phyloP scores from a whole-genome alignment of 2,888 invertebrate genomes.

The Apocheima hispidaria region DNA sequence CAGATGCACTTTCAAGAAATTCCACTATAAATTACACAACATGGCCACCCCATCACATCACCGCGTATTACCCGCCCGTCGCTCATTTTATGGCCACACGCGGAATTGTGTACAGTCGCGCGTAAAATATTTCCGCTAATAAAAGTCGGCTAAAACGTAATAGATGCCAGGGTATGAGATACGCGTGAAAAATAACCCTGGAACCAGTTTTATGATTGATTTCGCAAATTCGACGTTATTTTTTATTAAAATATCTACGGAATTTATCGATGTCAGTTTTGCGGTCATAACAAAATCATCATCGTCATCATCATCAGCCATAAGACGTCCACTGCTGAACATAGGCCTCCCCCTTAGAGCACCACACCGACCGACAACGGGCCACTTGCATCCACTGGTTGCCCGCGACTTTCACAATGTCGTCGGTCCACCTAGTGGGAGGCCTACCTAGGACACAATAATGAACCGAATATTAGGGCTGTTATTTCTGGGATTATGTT shows the following conservation, averaged over 20 bases:
- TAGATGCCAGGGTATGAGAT: constrained; percentile 32
- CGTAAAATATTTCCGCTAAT: constrained; percentile 38
- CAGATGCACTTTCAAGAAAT: not conserved
- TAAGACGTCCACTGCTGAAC: too few species aligned
- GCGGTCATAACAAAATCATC: too few species aligned
- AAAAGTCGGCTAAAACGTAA: constrained; percentile 35
- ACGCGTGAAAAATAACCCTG: constrained; percentile 29
- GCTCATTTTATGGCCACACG: constrained; percentile 63
- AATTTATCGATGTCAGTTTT: not conserved
- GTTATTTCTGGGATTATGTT: too few species aligned
- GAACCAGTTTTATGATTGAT: constrained; percentile 31
- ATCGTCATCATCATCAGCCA: too few species aligned
- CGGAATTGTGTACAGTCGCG: constrained; percentile 47
- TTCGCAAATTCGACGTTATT: constrained; percentile 23
- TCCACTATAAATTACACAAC: not conserved
- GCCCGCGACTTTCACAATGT: too few species aligned
- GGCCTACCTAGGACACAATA: too few species aligned
- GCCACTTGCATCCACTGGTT: too few species aligned
- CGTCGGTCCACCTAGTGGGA: too few species aligned
- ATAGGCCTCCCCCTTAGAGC: too few species aligned
- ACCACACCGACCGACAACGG: too few species aligned
- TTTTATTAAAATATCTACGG: not conserved
- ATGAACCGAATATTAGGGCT: too few species aligned
- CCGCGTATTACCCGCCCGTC: constrained; percentile 50
- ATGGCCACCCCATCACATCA: constrained; percentile 22